Evolutionary conservation across 2,113 vertebrate genomes (phyloP).

Genomic region (Origma solitaria): DNA sequence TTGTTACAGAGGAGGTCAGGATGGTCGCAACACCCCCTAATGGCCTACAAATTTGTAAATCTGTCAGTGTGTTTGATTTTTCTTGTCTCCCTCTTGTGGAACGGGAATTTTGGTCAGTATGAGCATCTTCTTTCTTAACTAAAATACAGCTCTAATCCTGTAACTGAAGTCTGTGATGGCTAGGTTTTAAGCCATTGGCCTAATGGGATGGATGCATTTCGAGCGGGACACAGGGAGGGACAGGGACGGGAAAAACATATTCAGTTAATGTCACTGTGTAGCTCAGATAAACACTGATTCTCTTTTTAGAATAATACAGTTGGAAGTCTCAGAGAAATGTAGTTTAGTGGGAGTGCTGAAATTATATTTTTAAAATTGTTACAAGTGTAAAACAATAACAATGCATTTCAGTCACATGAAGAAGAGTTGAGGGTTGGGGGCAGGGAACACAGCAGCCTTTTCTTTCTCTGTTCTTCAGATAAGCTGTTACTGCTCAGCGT

Average conservation of each 20-base stretch:
- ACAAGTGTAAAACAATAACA: neutral
- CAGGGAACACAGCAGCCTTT: slow-evolving; percentile 47
- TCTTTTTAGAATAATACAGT: neutral
- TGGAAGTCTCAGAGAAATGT: neutral
- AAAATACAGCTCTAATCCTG: neutral
- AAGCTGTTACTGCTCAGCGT: slow-evolving; percentile 48
- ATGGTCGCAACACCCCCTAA: rapidly evolving
- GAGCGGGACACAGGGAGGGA: rapidly evolving
- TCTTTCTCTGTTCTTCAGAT: slow-evolving; percentile 39
- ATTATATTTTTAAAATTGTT: neutral
- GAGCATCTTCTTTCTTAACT: neutral
- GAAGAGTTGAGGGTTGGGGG: neutral
- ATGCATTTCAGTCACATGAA: slow-evolving; percentile 34
- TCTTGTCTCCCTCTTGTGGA: neutral
- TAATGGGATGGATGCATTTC: neutral
- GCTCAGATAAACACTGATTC: neutral
- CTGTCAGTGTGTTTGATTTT: neutral
- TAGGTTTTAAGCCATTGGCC: neutral
- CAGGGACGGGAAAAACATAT: neutral
- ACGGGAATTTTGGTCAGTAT: neutral
- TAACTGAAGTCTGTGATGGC: neutral
- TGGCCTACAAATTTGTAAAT: neutral
- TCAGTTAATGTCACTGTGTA: neutral
- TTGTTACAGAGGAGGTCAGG: neutral
- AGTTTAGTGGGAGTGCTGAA: neutral